phyloP scores from a whole-genome alignment of 1,140 invertebrate species.

The Potamilus streckersoni region DNA sequence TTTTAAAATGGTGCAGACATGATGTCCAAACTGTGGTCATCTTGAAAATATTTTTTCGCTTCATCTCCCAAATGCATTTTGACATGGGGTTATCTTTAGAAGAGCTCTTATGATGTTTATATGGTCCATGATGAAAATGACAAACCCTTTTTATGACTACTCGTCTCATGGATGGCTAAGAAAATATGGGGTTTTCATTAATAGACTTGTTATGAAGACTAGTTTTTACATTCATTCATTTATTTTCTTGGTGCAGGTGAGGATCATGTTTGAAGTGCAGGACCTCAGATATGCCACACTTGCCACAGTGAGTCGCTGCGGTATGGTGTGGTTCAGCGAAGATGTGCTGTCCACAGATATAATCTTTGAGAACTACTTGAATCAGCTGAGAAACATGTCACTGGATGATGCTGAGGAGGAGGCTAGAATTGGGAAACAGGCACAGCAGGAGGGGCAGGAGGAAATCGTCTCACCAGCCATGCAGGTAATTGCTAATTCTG shows the following conservation, averaged over 20 bases:
- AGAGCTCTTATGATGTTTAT: too few species aligned
- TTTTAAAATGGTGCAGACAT: too few species aligned
- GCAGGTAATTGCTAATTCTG: constrained; percentile 44
- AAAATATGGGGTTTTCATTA: too few species aligned
- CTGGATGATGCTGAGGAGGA: constrained; percentile 87
- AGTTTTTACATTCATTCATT: too few species aligned
- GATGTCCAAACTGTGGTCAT: too few species aligned
- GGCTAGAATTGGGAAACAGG: constrained; percentile 24
- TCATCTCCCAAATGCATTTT: too few species aligned
- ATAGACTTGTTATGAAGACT: too few species aligned
- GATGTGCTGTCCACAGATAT: constrained; percentile 96
- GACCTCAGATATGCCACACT: constrained; percentile 98
- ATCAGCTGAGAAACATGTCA: constrained; percentile 86
- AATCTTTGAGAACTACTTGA: constrained; percentile 98
- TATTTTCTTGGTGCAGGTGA: constrained; percentile 64
- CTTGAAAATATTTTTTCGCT: too few species aligned
- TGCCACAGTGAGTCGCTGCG: constrained; percentile 98
- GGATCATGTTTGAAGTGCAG: constrained; percentile 99
- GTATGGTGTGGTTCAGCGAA: constrained; percentile 73
- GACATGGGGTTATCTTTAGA: too few species aligned
- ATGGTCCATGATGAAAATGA: too few species aligned
- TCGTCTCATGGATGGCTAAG: too few species aligned
- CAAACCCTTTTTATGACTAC: too few species aligned
- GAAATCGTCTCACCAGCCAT: constrained; percentile 64
- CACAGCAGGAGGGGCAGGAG: constrained; percentile 71